These are phyloP conservation scores for Euura lappo DNA, from an alignment of 1,140 invertebrate genomes.

Conservation along the genomic window DNA sequence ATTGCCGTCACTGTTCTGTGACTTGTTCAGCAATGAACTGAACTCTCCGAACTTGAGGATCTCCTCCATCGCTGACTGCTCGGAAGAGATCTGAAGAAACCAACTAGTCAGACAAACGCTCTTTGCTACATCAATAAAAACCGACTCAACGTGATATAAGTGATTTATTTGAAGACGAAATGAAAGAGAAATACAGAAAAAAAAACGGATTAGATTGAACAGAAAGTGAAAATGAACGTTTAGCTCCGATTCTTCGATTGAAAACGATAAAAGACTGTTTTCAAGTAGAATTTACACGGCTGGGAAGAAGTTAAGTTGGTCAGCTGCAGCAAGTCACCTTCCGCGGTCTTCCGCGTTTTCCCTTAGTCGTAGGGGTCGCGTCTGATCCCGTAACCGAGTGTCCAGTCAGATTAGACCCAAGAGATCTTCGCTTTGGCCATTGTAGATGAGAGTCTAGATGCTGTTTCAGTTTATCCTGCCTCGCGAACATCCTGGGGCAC, in stretches of 20 bases:
- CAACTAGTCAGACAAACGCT: too few relatives aligned
- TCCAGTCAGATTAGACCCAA: slow-evolving; percentile 9
- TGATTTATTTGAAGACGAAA: too few relatives aligned
- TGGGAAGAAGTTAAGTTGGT: slow-evolving; percentile 2
- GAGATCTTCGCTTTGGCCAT: slow-evolving; percentile 44
- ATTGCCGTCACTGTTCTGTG: slow-evolving; percentile 31
- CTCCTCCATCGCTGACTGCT: slow-evolving; percentile 50
- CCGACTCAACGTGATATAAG: too few relatives aligned
- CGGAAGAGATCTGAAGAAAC: slow-evolving; percentile 41
- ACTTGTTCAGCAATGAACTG: slow-evolving; percentile 52
- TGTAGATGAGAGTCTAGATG: slow-evolving; percentile 63
- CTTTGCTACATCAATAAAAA: too few relatives aligned
- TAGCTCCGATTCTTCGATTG: too few relatives aligned
- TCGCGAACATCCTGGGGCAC: slow-evolving; percentile 73
- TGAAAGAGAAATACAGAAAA: too few relatives aligned
- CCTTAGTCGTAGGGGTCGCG: slow-evolving; percentile 40
- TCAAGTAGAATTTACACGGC: slow-evolving; percentile 18
- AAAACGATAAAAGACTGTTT: slow-evolving; percentile 12
- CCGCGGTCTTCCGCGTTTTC: slow-evolving; percentile 51
- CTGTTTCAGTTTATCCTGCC: slow-evolving; percentile 64
- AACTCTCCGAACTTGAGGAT: slow-evolving; percentile 55
- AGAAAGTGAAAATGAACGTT: too few relatives aligned
- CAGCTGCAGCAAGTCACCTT: slow-evolving; percentile 38
- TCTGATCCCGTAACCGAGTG: slow-evolving; percentile 34
- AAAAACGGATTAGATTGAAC: too few relatives aligned